phyloP scores from a whole-genome alignment of 1,140 invertebrate genomes.

The Caenorhabditis briggsae region DNA sequence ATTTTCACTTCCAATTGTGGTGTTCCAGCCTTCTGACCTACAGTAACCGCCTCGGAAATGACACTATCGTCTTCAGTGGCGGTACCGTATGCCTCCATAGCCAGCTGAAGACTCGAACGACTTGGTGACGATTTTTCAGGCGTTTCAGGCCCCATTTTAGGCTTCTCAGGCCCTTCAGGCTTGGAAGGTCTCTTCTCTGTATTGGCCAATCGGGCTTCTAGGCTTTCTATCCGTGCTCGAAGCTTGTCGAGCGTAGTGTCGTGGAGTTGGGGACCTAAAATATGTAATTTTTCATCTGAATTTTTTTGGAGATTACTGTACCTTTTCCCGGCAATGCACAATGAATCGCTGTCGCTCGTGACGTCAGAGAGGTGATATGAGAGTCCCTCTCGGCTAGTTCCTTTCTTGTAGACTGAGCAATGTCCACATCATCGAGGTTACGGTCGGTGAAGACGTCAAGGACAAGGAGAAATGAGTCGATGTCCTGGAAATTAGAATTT shows the following conservation, averaged over 20 bases:
- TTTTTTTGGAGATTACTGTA: background rate
- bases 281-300: background rate
- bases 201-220: background rate
- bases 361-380: constrained; percentile 63
- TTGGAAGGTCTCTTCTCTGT: background rate
- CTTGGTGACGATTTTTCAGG: constrained; percentile 15
- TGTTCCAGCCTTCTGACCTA: constrained; percentile 4
- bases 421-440: constrained; percentile 50
- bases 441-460: constrained; percentile 39
- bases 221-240: background rate
- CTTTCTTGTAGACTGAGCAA: constrained; percentile 64
- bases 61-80: constrained; percentile 31
- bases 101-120: constrained; percentile 60
- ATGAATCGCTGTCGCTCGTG: constrained; percentile 69
- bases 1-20: constrained; percentile 22
- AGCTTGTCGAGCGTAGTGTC: constrained; percentile 7
- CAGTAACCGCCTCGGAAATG: constrained; percentile 63
- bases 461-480: constrained; percentile 36
- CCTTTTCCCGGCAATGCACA: constrained; percentile 63
- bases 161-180: background rate
- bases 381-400: constrained; percentile 69
- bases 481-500: background rate
- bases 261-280: constrained; percentile 5
- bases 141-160: no score
- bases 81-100: constrained; percentile 73